phyloP scores from a whole-genome alignment of 2,797 vertebrate genomes.

The Chelon labrosus region DNA sequence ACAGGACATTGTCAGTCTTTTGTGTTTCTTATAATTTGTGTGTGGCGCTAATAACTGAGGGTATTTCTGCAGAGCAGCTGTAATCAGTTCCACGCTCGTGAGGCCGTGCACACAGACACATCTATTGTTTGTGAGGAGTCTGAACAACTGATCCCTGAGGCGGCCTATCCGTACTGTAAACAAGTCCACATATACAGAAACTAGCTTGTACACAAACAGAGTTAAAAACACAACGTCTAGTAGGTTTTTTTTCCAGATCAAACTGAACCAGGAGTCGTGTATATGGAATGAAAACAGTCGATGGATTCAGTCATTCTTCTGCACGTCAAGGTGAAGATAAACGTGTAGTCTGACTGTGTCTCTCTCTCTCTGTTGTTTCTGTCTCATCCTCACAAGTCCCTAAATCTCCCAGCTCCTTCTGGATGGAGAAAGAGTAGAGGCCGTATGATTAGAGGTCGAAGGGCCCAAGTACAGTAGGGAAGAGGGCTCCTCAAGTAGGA shows the following conservation, averaged over 20 bases:
- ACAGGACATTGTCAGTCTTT: neutral
- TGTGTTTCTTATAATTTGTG: conserved; percentile 4
- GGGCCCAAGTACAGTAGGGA: conserved; percentile 12
- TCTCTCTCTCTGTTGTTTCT: neutral
- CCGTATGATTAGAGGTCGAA: conserved; percentile 42
- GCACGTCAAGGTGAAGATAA: neutral
- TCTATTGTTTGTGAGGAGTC: conserved; percentile 71
- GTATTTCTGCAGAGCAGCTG: conserved; percentile 59
- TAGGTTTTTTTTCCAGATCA: conserved; percentile 5
- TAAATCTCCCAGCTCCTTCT: conserved; percentile 4
- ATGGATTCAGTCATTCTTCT: neutral
- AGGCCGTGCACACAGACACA: conserved; percentile 46
- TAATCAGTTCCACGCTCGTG: conserved; percentile 64
- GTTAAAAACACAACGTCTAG: conserved; percentile 6
- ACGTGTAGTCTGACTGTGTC: neutral
- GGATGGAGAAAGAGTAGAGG: conserved; percentile 8
- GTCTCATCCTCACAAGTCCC: neutral
- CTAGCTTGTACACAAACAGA: conserved; percentile 24
- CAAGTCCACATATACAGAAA: conserved; percentile 35
- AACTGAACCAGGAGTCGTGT: conserved; percentile 8
- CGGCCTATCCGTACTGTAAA: conserved; percentile 51
- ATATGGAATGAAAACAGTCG: neutral
- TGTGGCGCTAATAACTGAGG: conserved; percentile 4
- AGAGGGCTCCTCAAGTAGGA: conserved; percentile 37
- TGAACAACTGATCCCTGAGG: conserved; percentile 63